Conservation (phyloP, 2,888 invertebrate species). For the Aphodius granarius region DNA sequence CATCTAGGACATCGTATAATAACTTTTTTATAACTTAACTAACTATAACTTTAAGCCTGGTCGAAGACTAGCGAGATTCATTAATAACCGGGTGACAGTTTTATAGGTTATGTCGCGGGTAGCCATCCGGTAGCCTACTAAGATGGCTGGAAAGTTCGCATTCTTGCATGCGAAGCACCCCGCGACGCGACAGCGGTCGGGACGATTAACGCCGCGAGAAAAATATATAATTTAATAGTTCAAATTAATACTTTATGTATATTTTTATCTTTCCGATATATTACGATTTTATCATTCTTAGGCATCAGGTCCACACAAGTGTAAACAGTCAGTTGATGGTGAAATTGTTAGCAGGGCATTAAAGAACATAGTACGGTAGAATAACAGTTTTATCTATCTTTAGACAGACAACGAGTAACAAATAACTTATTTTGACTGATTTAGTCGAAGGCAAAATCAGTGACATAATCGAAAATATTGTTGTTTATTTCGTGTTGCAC, state of each 20-base stretch:
- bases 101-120: background rate
- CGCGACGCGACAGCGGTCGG: background rate
- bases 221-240: background rate
- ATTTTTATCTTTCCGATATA: background rate
- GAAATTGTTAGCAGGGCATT: background rate
- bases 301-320: too few species aligned
- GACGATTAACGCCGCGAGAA: background rate
- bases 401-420: background rate
- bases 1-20: too few species aligned
- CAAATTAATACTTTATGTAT: background rate
- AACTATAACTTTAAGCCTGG: background rate
- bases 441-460: background rate
- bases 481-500: background rate
- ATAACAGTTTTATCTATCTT: background rate
- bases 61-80: background rate
- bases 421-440: background rate
- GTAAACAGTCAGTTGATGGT: background rate
- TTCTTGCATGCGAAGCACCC: background rate
- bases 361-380: background rate
- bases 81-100: background rate
- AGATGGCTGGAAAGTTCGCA: background rate
- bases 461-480: background rate
- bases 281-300: background rate
- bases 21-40: background rate
- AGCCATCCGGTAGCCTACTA: background rate